phyloP scores from a whole-genome alignment of 2,888 invertebrate species.

The Drosophila mayaguana region DNA sequence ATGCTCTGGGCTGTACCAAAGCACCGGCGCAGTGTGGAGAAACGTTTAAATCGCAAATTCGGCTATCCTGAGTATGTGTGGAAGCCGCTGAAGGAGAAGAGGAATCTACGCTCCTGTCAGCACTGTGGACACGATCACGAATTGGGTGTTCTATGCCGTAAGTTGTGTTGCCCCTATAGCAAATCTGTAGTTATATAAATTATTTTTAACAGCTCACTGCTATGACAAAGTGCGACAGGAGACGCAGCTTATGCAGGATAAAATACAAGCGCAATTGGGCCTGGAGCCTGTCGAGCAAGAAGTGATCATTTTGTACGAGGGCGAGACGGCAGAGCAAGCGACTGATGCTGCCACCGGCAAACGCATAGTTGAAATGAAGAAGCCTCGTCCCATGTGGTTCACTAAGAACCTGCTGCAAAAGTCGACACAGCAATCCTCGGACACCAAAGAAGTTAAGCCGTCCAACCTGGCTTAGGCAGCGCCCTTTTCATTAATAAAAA shows the following conservation, averaged over 20 bases:
- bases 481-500: slow-evolving; percentile 37
- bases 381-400: slow-evolving; percentile 95
- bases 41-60: slow-evolving; percentile 89
- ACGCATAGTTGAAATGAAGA: slow-evolving; percentile 93
- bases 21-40: slow-evolving; percentile 90
- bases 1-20: slow-evolving; percentile 87
- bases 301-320: slow-evolving; percentile 93
- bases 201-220: slow-evolving; percentile 89
- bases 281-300: slow-evolving; percentile 92
- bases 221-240: slow-evolving; percentile 93
- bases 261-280: slow-evolving; percentile 90
- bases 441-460: slow-evolving; percentile 90
- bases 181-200: not conserved
- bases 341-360: slow-evolving; percentile 89
- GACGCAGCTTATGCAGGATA: slow-evolving; percentile 91
- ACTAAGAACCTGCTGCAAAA: slow-evolving; percentile 93
- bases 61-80: slow-evolving; percentile 89
- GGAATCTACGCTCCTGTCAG: slow-evolving; percentile 90
- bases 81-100: slow-evolving; percentile 91
- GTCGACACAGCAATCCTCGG: slow-evolving; percentile 88
- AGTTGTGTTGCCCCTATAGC: slow-evolving; percentile 73
- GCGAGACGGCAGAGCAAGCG: slow-evolving; percentile 89
- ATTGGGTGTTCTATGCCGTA: slow-evolving; percentile 92
- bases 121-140: slow-evolving; percentile 95
- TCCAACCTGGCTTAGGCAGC: slow-evolving; percentile 89